Percentiles rank a stretch among this genome's conserved stretches.
phyloP scores from a whole-genome alignment of 2,797 vertebrate genomes.

The Crenuchus spilurus region DNA sequence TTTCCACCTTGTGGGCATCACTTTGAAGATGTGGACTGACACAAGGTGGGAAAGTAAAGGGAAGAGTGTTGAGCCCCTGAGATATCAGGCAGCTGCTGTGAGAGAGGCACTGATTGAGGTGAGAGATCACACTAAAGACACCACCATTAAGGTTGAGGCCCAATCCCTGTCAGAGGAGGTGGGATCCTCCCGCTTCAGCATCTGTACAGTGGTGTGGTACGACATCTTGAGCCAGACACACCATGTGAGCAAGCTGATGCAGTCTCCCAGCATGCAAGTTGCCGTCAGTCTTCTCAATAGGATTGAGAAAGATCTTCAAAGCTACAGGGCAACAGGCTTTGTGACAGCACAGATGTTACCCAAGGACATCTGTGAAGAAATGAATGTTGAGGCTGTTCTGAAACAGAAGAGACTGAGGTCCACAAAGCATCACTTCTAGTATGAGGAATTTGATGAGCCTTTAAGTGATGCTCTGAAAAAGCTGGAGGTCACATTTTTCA shows the following conservation, averaged over 20 bases:
- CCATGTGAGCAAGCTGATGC: not conserved
- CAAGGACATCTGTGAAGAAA: conserved; percentile 19
- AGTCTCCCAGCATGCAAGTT: conserved; percentile 20
- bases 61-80: not conserved
- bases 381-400: conserved; percentile 6
- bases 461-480: not conserved
- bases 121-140: not conserved
- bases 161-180: conserved; percentile 1
- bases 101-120: not conserved
- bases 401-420: conserved; percentile 14
- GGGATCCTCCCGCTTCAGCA: not conserved
- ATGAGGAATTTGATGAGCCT: conserved; percentile 25
- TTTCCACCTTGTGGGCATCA: not conserved
- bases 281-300: conserved; percentile 27
- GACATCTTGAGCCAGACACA: conserved; percentile 11
- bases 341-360: conserved; percentile 13
- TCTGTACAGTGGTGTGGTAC: conserved; percentile 4
- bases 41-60: not conserved
- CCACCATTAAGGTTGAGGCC: not conserved
- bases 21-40: not conserved
- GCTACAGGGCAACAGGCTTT: conserved; percentile 29
- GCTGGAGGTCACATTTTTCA: conserved; percentile 2
- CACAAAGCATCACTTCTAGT: conserved; percentile 4
- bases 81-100: not conserved
- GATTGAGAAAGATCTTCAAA: conserved; percentile 19